A percentile compares a stretch with the other conserved stretches of the same genome.
These are phyloP conservation scores for Ylistrum balloti DNA, from an alignment of 1,140 invertebrate genomes.

Conservation along the genomic window DNA sequence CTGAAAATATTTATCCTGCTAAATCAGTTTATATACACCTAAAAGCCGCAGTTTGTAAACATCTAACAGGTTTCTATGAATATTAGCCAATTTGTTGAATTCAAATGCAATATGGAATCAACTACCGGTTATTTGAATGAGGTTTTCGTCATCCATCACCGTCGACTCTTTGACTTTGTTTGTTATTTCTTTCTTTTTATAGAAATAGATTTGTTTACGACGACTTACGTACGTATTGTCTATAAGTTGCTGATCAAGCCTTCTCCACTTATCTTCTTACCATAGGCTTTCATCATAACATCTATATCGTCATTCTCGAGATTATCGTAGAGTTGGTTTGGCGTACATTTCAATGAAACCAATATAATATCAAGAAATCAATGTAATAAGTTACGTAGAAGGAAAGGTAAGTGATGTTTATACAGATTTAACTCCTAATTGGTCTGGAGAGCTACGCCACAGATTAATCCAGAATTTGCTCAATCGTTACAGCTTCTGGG, in stretches of 20 bases:
- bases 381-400: neutral
- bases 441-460: neutral
- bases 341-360: neutral
- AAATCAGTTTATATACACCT: too few relatives aligned
- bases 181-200: too few relatives aligned
- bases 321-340: constrained; percentile 18
- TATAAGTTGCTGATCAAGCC: neutral
- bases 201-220: neutral
- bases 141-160: too few relatives aligned
- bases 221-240: neutral
- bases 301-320: neutral
- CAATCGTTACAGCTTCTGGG: constrained; percentile 16
- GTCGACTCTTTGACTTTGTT: too few relatives aligned
- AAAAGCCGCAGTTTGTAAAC: too few relatives aligned
- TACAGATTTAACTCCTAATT: neutral
- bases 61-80: too few relatives aligned
- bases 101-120: too few relatives aligned
- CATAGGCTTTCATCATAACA: neutral
- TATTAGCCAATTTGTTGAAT: too few relatives aligned
- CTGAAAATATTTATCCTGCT: too few relatives aligned
- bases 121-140: too few relatives aligned
- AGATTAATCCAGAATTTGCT: neutral
- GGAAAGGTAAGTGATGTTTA: neutral
- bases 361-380: constrained; percentile 14
- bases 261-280: neutral